Evolutionary conservation across 2,888 invertebrate genomes (phyloP), one percentile per base, ranked within the genome.

Genomic region (Aelia acuminata): DNA sequence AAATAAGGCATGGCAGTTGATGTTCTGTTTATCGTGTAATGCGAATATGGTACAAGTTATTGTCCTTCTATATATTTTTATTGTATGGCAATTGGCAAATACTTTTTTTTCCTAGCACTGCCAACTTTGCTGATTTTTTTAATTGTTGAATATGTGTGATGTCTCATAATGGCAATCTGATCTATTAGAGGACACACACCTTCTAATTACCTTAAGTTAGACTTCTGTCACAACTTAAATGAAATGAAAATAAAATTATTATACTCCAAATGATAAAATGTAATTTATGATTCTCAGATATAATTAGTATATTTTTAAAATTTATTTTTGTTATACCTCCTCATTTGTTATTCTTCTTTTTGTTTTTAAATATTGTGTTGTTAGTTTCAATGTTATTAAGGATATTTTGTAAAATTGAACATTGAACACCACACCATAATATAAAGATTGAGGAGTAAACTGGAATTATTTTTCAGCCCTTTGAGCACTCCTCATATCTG

Each of bases 401-500:
- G 3, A 63, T 43, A 39, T 35, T 50, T 84, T 50, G 43, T 87
- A 35, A 87, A 87, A 87, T 63, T 87, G 87, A 47, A 88, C 49
- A 90, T 89, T 70, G 89, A 89, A 89, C 87, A 86, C 87, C 88
- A 70, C 90, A 89, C 57, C 57, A 11, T 85, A 53, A 53, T 80
- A 84, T 87, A 53, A 87, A 84, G 80, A 87, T 87, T 84, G 87
- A 87, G 87, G 87, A 87, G 87, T 87, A 87, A 87, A 87, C 84
- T 80, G 80, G 87, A 75, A 87, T 84, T 87, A 84, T 87, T 87
- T 91, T 91, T 75, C 91, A 92, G 92, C 91, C 91, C 43, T 90
- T 91, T 85, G 92, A 92, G 90, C 91, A 91, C 89, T 91, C 91
- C 84, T 90, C 90, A 87, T 93, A 93, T 91, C 91, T 93, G 90